These are phyloP conservation scores for Wiebesia pumilae DNA, from an alignment of 1,140 invertebrate genomes.

Conservation along the genomic window DNA sequence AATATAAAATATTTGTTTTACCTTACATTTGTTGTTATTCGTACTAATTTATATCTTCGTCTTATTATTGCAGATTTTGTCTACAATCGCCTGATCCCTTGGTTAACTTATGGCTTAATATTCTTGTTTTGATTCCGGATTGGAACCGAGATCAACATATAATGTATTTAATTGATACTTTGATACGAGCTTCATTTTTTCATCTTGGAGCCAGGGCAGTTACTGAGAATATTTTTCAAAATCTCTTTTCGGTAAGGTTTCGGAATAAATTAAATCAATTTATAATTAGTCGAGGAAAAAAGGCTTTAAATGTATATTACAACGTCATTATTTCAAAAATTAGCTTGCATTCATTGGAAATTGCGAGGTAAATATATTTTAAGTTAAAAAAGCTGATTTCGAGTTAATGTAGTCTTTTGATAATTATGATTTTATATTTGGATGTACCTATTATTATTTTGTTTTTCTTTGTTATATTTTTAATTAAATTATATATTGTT, in stretches of 20 bases:
- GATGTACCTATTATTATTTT: too few relatives aligned
- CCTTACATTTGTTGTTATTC: background rate
- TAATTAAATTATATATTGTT: too few relatives aligned
- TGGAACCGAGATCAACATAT: conserved; percentile 81
- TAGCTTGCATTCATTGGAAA: conserved; percentile 65
- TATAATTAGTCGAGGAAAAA: background rate
- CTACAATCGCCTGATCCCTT: conserved; percentile 75
- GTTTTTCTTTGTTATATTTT: too few relatives aligned
- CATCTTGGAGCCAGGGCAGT: conserved; percentile 69
- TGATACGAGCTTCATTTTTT: conserved; percentile 77
- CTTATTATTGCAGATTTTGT: conserved; percentile 70
- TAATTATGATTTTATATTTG: too few relatives aligned
- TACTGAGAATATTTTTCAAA: conserved; percentile 67
- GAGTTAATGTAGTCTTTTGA: too few relatives aligned
- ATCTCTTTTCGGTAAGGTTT: conserved; percentile 67
- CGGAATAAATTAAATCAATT: background rate
- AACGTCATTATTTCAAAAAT: conserved; percentile 54
- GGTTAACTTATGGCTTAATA: conserved; percentile 80
- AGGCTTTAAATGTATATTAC: background rate
- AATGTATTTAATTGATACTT: conserved; percentile 79
- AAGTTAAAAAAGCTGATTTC: background rate
- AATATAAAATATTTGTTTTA: background rate
- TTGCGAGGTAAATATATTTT: conserved; percentile 63
- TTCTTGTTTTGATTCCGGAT: conserved; percentile 76
- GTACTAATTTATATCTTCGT: conserved; percentile 3